Evolutionary conservation across 2,888 invertebrate genomes (phyloP).

Genomic region (Tipula helvola): DNA sequence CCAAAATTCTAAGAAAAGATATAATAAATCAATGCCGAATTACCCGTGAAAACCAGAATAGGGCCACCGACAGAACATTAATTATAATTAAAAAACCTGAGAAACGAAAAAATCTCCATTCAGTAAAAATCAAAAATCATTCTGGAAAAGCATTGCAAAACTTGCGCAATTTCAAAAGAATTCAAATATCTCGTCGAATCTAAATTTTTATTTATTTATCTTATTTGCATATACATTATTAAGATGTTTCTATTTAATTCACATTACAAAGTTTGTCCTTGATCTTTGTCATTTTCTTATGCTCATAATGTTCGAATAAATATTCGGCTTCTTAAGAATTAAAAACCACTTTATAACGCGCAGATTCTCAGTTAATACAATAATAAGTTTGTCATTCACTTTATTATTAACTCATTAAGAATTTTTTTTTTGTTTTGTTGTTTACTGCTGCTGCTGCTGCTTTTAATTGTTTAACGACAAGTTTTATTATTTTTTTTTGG

Average conservation of each 20-base stretch:
- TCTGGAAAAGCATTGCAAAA: too few relatives aligned
- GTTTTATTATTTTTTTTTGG: not conserved
- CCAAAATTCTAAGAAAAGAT: too few relatives aligned
- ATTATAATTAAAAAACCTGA: too few relatives aligned
- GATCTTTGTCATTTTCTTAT: not conserved
- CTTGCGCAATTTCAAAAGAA: not conserved
- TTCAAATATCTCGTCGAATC: not conserved
- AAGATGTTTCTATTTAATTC: conserved; percentile 4
- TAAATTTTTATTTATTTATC: not conserved
- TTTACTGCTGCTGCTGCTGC: not conserved
- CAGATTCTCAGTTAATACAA: not conserved
- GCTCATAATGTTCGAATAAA: not conserved
- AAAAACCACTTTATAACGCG: not conserved
- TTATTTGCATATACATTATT: not conserved
- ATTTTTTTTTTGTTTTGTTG: not conserved
- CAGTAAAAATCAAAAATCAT: too few relatives aligned
- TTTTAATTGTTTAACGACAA: not conserved
- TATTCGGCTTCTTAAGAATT: not conserved
- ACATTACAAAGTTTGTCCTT: not conserved
- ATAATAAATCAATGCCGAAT: too few relatives aligned
- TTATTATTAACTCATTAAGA: not conserved
- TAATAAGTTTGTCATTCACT: not conserved
- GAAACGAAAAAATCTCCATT: too few relatives aligned
- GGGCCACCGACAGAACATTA: too few relatives aligned
- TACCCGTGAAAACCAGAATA: too few relatives aligned